Conservation (phyloP, 2,113 vertebrate genomes). For the Dasyprocta punctata region DNA sequence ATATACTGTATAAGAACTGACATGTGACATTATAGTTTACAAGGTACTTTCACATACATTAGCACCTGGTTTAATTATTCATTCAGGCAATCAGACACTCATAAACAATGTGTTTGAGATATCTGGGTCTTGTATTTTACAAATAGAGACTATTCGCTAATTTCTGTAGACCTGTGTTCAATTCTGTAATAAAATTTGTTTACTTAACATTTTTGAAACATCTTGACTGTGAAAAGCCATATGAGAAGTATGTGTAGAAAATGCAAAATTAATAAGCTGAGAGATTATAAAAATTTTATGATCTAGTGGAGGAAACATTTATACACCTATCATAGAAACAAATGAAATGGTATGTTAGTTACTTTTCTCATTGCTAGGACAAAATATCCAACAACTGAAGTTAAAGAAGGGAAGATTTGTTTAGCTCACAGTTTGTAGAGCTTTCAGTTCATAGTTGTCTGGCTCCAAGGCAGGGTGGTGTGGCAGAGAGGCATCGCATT, state of each 20-base stretch:
- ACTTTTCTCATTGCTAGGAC: not conserved
- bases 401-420: not conserved
- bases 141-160: not conserved
- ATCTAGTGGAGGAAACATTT: not conserved
- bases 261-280: not conserved
- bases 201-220: constrained; percentile 9
- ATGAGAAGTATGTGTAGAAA: not conserved
- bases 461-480: not conserved
- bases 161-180: not conserved
- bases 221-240: not conserved
- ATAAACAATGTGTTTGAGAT: not conserved
- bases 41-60: constrained; percentile 28
- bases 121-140: not conserved
- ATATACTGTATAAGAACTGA: not conserved
- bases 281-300: not conserved
- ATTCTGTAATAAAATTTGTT: constrained; percentile 38
- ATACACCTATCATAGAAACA: not conserved
- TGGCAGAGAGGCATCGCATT: not conserved
- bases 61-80: constrained; percentile 12
- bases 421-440: not conserved
- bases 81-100: not conserved
- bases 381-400: not conserved
- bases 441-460: not conserved
- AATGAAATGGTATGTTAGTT: not conserved
- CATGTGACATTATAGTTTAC: constrained; percentile 7